These are phyloP conservation scores for Pseudochromis fuscus DNA, from an alignment of 2,797 vertebrate genomes.

Conservation along the genomic window DNA sequence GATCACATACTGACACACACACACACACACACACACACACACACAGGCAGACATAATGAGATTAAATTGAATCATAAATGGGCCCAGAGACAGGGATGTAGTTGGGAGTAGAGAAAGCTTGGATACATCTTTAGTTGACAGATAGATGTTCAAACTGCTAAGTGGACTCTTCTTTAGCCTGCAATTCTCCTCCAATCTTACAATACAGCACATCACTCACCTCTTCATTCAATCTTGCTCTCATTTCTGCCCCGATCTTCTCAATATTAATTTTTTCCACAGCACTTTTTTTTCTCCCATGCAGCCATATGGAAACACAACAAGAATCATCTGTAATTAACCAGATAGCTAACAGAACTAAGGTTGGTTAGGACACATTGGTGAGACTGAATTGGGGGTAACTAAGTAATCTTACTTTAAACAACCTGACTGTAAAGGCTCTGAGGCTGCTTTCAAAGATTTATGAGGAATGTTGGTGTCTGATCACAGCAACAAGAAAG, in stretches of 20 bases:
- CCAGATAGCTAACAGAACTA: neutral
- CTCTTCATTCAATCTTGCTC: slow-evolving; percentile 29
- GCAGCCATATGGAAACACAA: neutral
- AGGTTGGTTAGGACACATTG: neutral
- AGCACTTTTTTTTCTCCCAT: neutral
- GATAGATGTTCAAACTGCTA: slow-evolving; percentile 35
- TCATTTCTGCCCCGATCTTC: neutral
- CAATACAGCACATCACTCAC: slow-evolving; percentile 25
- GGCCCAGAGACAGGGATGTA: slow-evolving; percentile 17
- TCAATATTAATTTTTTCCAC: neutral
- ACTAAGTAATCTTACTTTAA: neutral
- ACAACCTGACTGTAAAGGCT: neutral
- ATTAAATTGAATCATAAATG: slow-evolving; percentile 41
- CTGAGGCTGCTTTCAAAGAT: neutral
- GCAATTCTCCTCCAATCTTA: slow-evolving; percentile 28
- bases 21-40: slow-evolving; percentile 7
- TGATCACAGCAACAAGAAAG: slow-evolving; percentile 8
- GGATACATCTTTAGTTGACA: slow-evolving; percentile 27
- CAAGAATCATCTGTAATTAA: neutral
- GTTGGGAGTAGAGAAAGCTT: slow-evolving; percentile 10
- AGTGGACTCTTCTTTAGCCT: slow-evolving; percentile 24
- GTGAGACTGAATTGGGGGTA: neutral
- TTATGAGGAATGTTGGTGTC: neutral
- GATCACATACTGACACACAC: slow-evolving; percentile 7
- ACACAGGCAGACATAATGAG: slow-evolving; percentile 34